Evolutionary conservation across 2,888 invertebrate genomes (phyloP).

Genomic region (Drosophila limbata): DNA sequence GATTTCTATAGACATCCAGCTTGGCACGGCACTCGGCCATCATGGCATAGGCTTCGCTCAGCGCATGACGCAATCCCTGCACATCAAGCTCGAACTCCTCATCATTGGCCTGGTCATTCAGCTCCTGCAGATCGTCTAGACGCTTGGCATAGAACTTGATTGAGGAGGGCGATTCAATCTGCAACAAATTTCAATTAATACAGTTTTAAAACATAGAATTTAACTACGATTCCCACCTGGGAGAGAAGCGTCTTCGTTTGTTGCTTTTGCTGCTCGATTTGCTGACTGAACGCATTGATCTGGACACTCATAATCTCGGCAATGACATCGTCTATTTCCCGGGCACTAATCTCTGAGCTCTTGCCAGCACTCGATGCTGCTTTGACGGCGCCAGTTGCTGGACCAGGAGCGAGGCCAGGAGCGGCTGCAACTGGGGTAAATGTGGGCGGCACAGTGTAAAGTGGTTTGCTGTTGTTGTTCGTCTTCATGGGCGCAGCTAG

Average conservation of each 20-base stretch:
- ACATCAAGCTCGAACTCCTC: slow-evolving; percentile 89
- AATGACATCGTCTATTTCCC: slow-evolving; percentile 84
- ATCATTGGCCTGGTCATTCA: slow-evolving; percentile 88
- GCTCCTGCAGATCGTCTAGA: slow-evolving; percentile 87
- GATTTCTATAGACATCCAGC: slow-evolving; percentile 81
- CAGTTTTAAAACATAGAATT: too few relatives aligned
- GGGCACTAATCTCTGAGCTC: slow-evolving; percentile 23
- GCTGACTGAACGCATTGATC: slow-evolving; percentile 88
- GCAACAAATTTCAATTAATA: neutral
- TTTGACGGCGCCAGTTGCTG: slow-evolving; percentile 23
- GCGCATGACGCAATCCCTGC: slow-evolving; percentile 85
- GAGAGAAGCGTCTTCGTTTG: slow-evolving; percentile 86
- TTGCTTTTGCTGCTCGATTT: slow-evolving; percentile 88
- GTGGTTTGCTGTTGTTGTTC: slow-evolving; percentile 64
- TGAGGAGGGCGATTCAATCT: slow-evolving; percentile 87
- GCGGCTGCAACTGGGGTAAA: slow-evolving; percentile 68
- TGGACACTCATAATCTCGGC: slow-evolving; percentile 88
- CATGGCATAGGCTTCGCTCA: slow-evolving; percentile 86
- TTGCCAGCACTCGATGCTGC: neutral
- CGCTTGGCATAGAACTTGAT: slow-evolving; percentile 86
- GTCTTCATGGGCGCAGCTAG: neutral
- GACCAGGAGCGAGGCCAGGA: slow-evolving; percentile 23
- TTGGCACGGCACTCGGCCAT: slow-evolving; percentile 84
- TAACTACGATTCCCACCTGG: slow-evolving; percentile 67
- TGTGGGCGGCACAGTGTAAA: slow-evolving; percentile 81